Base-by-base conservation (phyloP, 1,140 invertebrate genomes). In the Sarcophaga bullata region DNA sequence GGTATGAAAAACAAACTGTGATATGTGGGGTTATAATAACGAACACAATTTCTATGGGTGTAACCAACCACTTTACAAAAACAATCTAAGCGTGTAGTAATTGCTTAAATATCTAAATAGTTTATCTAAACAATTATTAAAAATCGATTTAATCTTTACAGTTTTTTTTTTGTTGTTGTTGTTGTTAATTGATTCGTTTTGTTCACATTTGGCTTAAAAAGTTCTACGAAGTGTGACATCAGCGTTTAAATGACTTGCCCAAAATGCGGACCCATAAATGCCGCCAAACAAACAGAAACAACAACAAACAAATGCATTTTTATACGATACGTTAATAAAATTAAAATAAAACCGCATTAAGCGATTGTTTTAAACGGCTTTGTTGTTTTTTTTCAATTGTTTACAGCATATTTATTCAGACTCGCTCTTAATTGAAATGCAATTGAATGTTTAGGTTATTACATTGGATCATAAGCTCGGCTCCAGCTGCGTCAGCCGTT, bases 71-170 rank as follows among this genome's bases (percentile, higher is more conserved):
- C 25, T 37, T 37, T 37, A 4, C 25, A 37, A 37, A 37, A 37
- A 4, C 25, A 37, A 37, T 37, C 54, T 13, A 13, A 68, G n/a
- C 62, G 17, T 19, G 19, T 19, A 19, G 4, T 68, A 68, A 68
- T 68, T 68, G 62, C 62, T 37, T 37, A 37, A 19, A 68, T 68
- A 68, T 68, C 62, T 68, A 68, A 17, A 68, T 17, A 68, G 62
- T 68, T 25, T 68, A 68, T 68, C 62, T 19, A 68, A 68, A 68
- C 62, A 68, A 68, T 68, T 68, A 68, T 68, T 68, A 68, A 68
- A 68, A 58, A 58, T 58, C 5, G 15, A 58, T 58, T 58, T 58
- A 58, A 15, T 58, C 13, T 58, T 58, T n/a, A 2, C 25, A 37
- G 25, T 37, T 58, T 58, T 58, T 13, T n/a, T 58, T n/a, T 58